Conservation (phyloP, 2,888 invertebrate genomes). For the Drosophila birchii region DNA sequence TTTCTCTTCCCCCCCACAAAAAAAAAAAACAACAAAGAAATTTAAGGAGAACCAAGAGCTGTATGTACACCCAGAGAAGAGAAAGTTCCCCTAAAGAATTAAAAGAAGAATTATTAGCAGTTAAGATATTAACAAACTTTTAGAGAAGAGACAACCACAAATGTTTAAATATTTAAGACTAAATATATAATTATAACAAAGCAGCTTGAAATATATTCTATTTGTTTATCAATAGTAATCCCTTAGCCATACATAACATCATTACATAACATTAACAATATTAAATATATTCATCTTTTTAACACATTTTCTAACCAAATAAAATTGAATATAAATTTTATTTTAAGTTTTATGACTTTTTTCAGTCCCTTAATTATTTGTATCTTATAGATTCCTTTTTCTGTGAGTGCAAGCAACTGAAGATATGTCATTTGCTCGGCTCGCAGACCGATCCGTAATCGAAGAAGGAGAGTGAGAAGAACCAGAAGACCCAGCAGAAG, state of each 20-base stretch:
- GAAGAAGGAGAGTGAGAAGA: slow-evolving; percentile 47
- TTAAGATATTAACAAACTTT: neutral
- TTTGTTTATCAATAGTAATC: too few relatives aligned
- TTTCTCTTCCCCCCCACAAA: slow-evolving; percentile 56
- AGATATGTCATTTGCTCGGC: slow-evolving; percentile 76
- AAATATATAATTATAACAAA: neutral
- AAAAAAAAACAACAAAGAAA: slow-evolving; percentile 50
- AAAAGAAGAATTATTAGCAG: accelerated
- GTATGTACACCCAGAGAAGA: slow-evolving; percentile 22
- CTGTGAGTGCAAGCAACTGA: slow-evolving; percentile 44
- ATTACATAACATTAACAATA: too few relatives aligned
- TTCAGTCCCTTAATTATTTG: too few relatives aligned
- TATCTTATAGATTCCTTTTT: slow-evolving; percentile 30
- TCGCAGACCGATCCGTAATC: slow-evolving; percentile 60
- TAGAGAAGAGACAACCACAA: too few relatives aligned
- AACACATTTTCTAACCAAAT: too few relatives aligned
- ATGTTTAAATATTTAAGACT: neutral
- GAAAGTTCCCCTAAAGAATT: neutral
- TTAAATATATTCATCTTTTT: too few relatives aligned
- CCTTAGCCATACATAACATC: too few relatives aligned
- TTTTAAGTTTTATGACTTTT: neutral
- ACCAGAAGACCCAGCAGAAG: slow-evolving; percentile 2
- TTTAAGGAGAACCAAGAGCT: slow-evolving; percentile 25
- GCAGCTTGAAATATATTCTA: neutral
- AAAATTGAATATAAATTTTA: too few relatives aligned